Evolutionary conservation across 2,888 invertebrate species (phyloP), one percentile per base, ranked within the genome.

Genomic region (Lissocephala sabroskyi): DNA sequence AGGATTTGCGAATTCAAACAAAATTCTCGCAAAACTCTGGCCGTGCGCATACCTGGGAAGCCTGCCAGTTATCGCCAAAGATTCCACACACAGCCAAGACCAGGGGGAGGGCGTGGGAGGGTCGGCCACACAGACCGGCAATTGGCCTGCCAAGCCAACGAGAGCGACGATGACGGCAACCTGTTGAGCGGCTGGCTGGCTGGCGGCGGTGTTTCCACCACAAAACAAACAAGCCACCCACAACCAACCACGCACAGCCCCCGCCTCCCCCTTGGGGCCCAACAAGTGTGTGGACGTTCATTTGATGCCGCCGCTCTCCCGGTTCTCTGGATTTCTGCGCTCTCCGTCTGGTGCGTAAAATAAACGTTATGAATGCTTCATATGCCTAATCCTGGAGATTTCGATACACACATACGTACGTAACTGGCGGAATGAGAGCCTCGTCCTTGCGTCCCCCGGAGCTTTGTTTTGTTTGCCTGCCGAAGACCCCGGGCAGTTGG

Each of bases 311-410:
- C 3, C 11, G 3, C 11, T 30, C 30, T 30, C 30, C n/a, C 23
- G n/a, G n/a, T n/a, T 10, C 30, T n/a, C 36, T 48, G 37, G 41
- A 37, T 17, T 23, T n/a, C 19, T 35, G 33, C n/a, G n/a, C n/a
- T n/a, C n/a, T 26, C 19, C 29, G 26, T 39, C 6, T 4, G 41
- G 37, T 14, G 30, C 33, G 63, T 49, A 75, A 62, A 78, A 73
- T 73, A 76, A 76, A 79, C 74, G 63, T 68, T 68, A 66, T 71
- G 83, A 83, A 82, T 82, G 81, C 79, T 70, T 76, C 82, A 82
- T 82, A 82, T 82, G 81, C 81, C 78, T 82, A 82, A 83, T 83
- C 82, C 80, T 76, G 65, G 75, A 81, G 82, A 82, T 82, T 83
- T 82, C 79, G 81, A 79, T 82, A 79, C 82, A 78, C 66, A 75